Evolutionary conservation across 2,113 vertebrate species (phyloP).

Genomic region (Podarcis muralis): DNA sequence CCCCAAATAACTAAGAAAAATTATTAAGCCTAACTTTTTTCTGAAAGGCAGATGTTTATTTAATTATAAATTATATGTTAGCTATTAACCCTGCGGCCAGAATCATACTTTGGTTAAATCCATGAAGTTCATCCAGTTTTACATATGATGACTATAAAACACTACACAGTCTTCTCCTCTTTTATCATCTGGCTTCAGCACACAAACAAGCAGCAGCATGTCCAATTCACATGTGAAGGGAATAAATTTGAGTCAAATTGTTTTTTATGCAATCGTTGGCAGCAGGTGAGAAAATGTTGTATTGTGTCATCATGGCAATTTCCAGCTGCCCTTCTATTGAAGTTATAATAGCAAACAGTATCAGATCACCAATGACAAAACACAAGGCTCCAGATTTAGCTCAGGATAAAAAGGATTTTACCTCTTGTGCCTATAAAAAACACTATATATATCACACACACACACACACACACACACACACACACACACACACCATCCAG

Average conservation of each 20-base stretch:
- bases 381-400: slow-evolving; percentile 26
- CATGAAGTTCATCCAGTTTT: slow-evolving; percentile 29
- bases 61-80: neutral
- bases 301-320: slow-evolving; percentile 38
- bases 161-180: slow-evolving; percentile 31
- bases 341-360: slow-evolving; percentile 31
- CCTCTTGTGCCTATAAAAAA: neutral
- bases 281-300: slow-evolving; percentile 52
- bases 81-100: neutral
- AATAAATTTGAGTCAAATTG: slow-evolving; percentile 52
- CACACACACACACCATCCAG: neutral
- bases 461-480: neutral
- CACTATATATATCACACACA: neutral
- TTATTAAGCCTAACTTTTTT: neutral
- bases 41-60: neutral
- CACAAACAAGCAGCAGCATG: slow-evolving; percentile 50
- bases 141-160: slow-evolving; percentile 33
- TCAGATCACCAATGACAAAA: slow-evolving; percentile 44
- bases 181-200: slow-evolving; percentile 29
- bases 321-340: slow-evolving; percentile 51
- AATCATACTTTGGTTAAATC: neutral
- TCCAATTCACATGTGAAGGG: slow-evolving; percentile 1
- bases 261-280: slow-evolving; percentile 41
- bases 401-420: slow-evolving; percentile 29
- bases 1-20: neutral